Evolutionary conservation across 2,113 vertebrate genomes (phyloP), one percentile per base, ranked within the genome.

Genomic region (Balaeniceps rex): DNA sequence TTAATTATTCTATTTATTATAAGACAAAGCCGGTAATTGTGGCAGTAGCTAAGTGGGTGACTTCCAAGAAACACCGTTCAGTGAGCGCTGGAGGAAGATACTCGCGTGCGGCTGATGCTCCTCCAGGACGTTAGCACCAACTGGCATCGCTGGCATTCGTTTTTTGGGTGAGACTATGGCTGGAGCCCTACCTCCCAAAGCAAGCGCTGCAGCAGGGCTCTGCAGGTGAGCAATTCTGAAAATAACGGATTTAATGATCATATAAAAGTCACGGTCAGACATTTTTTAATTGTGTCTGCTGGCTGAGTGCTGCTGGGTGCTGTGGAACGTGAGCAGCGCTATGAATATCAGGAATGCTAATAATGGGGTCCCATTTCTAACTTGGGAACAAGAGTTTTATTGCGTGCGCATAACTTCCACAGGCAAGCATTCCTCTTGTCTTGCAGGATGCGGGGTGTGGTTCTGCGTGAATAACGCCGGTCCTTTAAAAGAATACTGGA

Each of bases 261-360:
- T 6, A 38, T 9, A 55, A 25, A 80, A 55, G 42, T 36, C 51
- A 29, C 3, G 9, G 26, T 58, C 66, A 34, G 49, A 12, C 2
- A 1, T 63, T 68, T 79, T 87, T 87, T 74, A n/a, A 47, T 74
- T 19, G 63, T 86, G 51, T 24, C 33, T 72, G 19, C 52, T 75
- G 80, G 36, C 69, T 60, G 60, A 83, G 31, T 1, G 3, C 60
- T 72, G 76, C 88, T 94, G 86, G 86, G 28, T 75, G 75, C 75
- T 52, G 58, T 87, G 95, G 93, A 96, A 97, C 28, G 69, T 55
- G 46, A 94, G 90, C 81, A 60, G 87, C 7, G 66, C 88, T 96
- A 96, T 96, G 96, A 98, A 96, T 95, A 91, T 64, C 91, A 95
- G 97, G 95, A 97, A 97, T 95, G 94, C 60, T 93, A 95, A 95